Percentiles rank a stretch among this genome's conserved stretches.
Conservation (phyloP, 2,113 vertebrate genomes). For the Myiozetetes cayanensis region DNA sequence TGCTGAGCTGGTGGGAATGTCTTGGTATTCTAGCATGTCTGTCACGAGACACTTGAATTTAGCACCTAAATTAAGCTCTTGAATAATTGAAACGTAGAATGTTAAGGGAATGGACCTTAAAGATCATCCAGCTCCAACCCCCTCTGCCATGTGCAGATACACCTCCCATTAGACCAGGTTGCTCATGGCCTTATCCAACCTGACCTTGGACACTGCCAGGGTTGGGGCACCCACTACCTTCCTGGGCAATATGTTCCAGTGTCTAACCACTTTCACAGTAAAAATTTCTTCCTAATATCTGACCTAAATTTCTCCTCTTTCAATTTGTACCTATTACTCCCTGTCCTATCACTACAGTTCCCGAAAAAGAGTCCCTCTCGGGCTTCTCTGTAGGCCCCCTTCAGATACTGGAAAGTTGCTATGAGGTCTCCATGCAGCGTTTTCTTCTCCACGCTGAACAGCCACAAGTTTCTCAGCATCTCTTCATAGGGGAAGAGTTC, state of each 20-base stretch:
- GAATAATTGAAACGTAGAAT: not conserved
- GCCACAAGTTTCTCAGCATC: accelerated
- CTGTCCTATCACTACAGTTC: not conserved
- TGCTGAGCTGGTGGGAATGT: not conserved
- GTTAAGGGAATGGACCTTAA: not conserved
- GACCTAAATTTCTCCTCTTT: not conserved
- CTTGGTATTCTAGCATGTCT: not conserved
- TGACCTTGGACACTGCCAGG: not conserved
- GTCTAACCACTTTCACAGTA: not conserved
- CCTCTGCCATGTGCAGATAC: not conserved
- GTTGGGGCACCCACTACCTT: not conserved
- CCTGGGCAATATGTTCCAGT: not conserved
- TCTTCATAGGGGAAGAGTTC: not conserved
- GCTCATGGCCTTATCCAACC: not conserved
- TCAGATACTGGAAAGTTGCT: not conserved
- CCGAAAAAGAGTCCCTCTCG: not conserved
- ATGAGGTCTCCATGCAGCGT: not conserved
- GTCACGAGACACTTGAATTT: not conserved
- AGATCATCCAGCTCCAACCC: not conserved
- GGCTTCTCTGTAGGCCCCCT: not conserved
- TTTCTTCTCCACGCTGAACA: not conserved
- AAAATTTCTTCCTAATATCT: not conserved
- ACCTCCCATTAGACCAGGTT: not conserved
- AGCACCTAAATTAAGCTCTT: not conserved
- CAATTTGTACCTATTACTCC: not conserved